Percentiles rank a stretch among this genome's conserved stretches.
Evolutionary conservation across 2,888 invertebrate genomes (phyloP).

Genomic region (Campoplex nolae): DNA sequence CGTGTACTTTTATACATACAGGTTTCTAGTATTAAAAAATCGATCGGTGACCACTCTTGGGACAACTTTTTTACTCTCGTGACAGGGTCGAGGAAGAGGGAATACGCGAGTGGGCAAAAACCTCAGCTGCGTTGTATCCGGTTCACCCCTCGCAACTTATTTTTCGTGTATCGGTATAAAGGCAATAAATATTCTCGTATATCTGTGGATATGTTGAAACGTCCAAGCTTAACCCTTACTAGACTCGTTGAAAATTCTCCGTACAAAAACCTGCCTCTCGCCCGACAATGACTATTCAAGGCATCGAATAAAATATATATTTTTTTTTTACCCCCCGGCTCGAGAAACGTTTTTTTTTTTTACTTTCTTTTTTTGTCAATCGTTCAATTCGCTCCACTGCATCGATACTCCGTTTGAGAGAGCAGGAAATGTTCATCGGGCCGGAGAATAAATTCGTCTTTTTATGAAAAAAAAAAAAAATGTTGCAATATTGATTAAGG

Average conservation of each 20-base stretch:
- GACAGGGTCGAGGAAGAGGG: background rate
- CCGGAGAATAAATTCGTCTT: background rate
- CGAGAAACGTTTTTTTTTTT: background rate
- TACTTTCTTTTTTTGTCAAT: background rate
- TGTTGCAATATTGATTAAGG: background rate
- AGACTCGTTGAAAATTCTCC: constrained; percentile 31
- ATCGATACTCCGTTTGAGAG: background rate
- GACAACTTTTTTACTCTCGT: constrained; percentile 50
- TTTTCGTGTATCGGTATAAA: constrained; percentile 37
- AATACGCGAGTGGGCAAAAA: constrained; percentile 46
- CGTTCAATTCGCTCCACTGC: background rate
- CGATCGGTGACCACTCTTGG: constrained; percentile 34
- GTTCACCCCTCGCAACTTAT: constrained; percentile 47
- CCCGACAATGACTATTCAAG: constrained; percentile 25
- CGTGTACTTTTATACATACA: constrained; percentile 20
- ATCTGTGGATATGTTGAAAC: background rate
- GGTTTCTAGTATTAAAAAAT: constrained; percentile 42
- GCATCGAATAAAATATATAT: background rate
- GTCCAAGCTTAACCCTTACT: constrained; percentile 26
- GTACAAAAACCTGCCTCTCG: constrained; percentile 35
- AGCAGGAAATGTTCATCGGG: background rate
- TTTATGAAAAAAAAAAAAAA: background rate
- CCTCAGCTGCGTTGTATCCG: constrained; percentile 61
- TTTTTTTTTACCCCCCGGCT: constrained; percentile 2
- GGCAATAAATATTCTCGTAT: constrained; percentile 15